These are phyloP conservation scores for Seira sanloemensis DNA, from an alignment of 2,888 invertebrate species.

Conservation along the genomic window DNA sequence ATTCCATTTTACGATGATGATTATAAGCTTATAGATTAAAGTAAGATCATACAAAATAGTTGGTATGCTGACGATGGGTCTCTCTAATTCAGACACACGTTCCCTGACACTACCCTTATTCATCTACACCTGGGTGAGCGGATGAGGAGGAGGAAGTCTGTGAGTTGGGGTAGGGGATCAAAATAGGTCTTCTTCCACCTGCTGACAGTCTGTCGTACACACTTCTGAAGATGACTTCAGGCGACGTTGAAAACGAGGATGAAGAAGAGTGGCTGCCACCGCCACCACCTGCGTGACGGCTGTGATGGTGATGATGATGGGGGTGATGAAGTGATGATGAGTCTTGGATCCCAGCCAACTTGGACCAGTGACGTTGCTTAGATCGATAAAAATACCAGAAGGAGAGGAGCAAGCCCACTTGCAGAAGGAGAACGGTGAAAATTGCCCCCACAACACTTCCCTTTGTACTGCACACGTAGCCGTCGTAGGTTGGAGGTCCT, in stretches of 20 bases:
- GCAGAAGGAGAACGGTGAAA: slow-evolving; percentile 74
- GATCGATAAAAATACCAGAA: slow-evolving; percentile 75
- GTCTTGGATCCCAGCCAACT: slow-evolving; percentile 68
- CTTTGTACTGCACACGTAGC: slow-evolving; percentile 74
- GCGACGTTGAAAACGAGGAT: slow-evolving; percentile 72
- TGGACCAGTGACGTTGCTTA: slow-evolving; percentile 75
- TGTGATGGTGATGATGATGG: slow-evolving; percentile 46
- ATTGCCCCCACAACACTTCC: slow-evolving; percentile 75
- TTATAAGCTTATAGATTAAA: no score
- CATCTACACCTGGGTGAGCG: slow-evolving; percentile 62
- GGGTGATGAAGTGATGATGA: slow-evolving; percentile 53
- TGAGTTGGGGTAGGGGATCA: slow-evolving; percentile 73
- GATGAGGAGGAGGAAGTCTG: slow-evolving; percentile 65
- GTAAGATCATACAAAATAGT: no score
- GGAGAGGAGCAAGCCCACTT: slow-evolving; percentile 74
- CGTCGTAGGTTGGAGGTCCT: slow-evolving; percentile 68
- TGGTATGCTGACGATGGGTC: no score
- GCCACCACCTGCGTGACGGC: slow-evolving; percentile 21
- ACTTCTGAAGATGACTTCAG: slow-evolving; percentile 75
- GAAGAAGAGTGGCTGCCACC: slow-evolving; percentile 46
- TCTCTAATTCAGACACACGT: no score
- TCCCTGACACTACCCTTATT: slow-evolving; percentile 25
- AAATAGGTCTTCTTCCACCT: slow-evolving; percentile 73
- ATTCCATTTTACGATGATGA: background rate
- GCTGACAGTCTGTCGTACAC: slow-evolving; percentile 74